Evolutionary conservation across 2,797 vertebrate genomes (phyloP).

Genomic region (Tokudaia tokunoshimensis): DNA sequence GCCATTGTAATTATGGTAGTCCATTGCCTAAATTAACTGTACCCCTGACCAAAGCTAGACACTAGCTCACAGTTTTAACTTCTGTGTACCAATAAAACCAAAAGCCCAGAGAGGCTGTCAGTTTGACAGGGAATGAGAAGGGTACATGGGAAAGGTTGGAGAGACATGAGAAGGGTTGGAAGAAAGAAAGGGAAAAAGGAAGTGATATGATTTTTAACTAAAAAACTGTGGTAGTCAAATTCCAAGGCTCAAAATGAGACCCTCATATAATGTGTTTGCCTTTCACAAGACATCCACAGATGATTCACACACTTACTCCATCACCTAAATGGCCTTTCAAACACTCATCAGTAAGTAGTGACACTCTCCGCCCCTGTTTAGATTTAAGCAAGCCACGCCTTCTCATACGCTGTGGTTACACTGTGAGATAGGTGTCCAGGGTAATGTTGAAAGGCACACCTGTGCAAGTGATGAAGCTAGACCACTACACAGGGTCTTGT

Average conservation of each 20-base stretch:
- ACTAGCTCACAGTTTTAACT: conserved; percentile 30
- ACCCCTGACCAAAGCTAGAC: not conserved
- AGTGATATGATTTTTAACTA: not conserved
- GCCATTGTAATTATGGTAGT: not conserved
- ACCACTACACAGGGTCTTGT: not conserved
- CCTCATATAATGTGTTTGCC: not conserved
- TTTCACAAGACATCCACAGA: conserved; percentile 41
- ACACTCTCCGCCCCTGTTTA: not conserved
- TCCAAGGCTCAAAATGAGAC: conserved; percentile 51
- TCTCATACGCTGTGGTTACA: not conserved
- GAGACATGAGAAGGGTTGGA: not conserved
- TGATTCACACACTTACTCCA: conserved; percentile 37
- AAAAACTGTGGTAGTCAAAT: conserved; percentile 17
- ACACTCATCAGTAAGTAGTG: not conserved
- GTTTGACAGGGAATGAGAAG: not conserved
- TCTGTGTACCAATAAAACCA: not conserved
- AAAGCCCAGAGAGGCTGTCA: not conserved
- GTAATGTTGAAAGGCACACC: not conserved
- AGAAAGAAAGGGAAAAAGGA: not conserved
- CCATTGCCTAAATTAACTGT: not conserved
- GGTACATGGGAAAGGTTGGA: not conserved
- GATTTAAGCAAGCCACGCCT: not conserved
- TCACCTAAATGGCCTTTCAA: not conserved
- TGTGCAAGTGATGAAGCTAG: not conserved
- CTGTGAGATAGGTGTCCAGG: not conserved